These are phyloP conservation scores for Pseudanteris insignis DNA, from an alignment of 2,888 invertebrate genomes.

Conservation along the genomic window DNA sequence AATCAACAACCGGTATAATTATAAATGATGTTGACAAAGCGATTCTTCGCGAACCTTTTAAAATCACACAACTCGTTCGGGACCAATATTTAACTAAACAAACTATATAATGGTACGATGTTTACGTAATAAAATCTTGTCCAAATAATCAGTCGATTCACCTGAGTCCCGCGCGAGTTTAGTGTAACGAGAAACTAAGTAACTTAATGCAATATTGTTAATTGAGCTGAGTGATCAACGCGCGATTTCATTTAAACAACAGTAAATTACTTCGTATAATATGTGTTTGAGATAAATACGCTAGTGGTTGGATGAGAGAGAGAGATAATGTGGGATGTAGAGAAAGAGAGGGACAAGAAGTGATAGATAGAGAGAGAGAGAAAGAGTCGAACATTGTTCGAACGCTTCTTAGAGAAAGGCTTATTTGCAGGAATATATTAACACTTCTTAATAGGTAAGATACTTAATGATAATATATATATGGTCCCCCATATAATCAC, in stretches of 20 bases:
- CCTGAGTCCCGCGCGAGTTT: slow-evolving; percentile 15
- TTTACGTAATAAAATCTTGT: slow-evolving; percentile 38
- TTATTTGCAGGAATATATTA: slow-evolving; percentile 4
- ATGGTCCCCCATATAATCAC: too few species aligned
- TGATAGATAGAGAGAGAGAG: too few species aligned
- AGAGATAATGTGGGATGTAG: too few species aligned
- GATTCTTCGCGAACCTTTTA: too few species aligned
- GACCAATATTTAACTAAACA: too few species aligned
- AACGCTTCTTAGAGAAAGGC: slow-evolving; percentile 19
- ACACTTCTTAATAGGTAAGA: background rate
- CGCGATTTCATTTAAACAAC: slow-evolving; percentile 17
- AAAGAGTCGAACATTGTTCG: slow-evolving; percentile 10
- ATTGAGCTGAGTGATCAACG: slow-evolving; percentile 10
- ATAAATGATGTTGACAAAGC: too few species aligned
- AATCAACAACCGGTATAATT: too few species aligned
- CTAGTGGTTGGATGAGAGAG: background rate
- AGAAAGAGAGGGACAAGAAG: too few species aligned
- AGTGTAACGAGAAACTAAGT: slow-evolving; percentile 13
- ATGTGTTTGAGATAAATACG: background rate
- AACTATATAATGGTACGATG: slow-evolving; percentile 20
- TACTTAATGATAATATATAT: background rate
- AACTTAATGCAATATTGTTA: slow-evolving; percentile 25
- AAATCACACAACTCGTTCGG: too few species aligned
- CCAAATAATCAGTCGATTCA: slow-evolving; percentile 28
- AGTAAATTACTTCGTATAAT: slow-evolving; percentile 21